phyloP scores from a whole-genome alignment of 1,140 invertebrate genomes.

The Berghia stephanieae region DNA sequence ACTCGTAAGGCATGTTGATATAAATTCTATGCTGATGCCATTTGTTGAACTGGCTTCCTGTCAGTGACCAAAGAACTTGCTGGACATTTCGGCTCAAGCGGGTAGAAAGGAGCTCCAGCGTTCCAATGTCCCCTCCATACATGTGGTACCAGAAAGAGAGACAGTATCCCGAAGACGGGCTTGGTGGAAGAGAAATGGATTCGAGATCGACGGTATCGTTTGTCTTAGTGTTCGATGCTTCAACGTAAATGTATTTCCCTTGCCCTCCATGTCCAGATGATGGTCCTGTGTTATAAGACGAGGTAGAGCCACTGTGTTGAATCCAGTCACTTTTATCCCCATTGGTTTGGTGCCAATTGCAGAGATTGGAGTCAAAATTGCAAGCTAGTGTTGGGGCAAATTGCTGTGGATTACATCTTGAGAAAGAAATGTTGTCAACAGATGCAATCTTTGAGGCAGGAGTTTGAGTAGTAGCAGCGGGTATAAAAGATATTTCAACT shows the following conservation, averaged over 20 bases:
- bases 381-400: conserved; percentile 42
- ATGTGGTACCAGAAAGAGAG: conserved; percentile 78
- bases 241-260: conserved; percentile 58
- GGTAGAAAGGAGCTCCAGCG: conserved; percentile 50
- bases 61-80: conserved; percentile 29
- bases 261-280: conserved; percentile 53
- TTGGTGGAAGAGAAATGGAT: conserved; percentile 35
- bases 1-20: conserved; percentile 39
- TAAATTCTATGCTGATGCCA: conserved; percentile 46
- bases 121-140: conserved; percentile 71
- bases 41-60: conserved; percentile 46
- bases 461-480: conserved; percentile 25
- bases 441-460: conserved; percentile 44
- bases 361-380: conserved; percentile 52
- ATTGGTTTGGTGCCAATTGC: conserved; percentile 41
- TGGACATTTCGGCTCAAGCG: conserved; percentile 31
- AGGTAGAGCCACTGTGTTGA: conserved; percentile 45
- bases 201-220: conserved; percentile 51
- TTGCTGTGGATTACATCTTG: conserved; percentile 45
- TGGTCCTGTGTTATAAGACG: conserved; percentile 51
- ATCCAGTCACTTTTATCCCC: conserved; percentile 59
- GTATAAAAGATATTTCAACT: conserved; percentile 19
- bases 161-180: conserved; percentile 36
- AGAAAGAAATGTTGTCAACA: conserved; percentile 58
- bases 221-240: conserved; percentile 50